A percentile compares a stretch with the other conserved stretches of the same genome.
phyloP scores from a whole-genome alignment of 2,113 vertebrate genomes.

The Poeciliopsis occidentalis region DNA sequence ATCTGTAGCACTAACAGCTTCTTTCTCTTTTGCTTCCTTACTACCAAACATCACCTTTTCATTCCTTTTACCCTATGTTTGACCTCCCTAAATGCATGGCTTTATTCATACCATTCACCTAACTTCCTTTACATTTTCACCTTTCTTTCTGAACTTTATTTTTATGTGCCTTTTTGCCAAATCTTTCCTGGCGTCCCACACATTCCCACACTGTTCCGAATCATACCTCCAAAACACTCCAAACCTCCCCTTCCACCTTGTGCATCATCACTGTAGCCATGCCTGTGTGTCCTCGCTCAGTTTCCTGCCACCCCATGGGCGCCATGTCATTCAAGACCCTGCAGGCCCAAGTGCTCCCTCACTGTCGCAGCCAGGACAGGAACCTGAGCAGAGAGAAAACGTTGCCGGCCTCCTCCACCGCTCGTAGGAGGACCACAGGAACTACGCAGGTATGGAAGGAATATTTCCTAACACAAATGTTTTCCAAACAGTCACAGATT shows the following conservation, averaged over 20 bases:
- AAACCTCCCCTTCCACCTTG: slow-evolving; percentile 60
- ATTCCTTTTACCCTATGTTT: slow-evolving; percentile 26
- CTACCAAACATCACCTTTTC: slow-evolving; percentile 71
- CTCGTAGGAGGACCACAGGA: slow-evolving; percentile 81
- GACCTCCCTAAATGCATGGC: slow-evolving; percentile 21
- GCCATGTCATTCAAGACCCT: slow-evolving; percentile 89
- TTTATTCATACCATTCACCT: slow-evolving; percentile 6
- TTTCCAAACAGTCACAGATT: not conserved
- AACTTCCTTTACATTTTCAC: slow-evolving; percentile 5
- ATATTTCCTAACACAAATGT: not conserved
- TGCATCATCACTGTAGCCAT: slow-evolving; percentile 85
- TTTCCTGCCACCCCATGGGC: slow-evolving; percentile 94
- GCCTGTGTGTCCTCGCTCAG: slow-evolving; percentile 99
- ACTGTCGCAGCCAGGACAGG: slow-evolving; percentile 85
- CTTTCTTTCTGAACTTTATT: slow-evolving; percentile 45
- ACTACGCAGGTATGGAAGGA: slow-evolving; percentile 59
- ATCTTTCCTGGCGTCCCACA: slow-evolving; percentile 19
- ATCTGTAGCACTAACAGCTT: slow-evolving; percentile 80
- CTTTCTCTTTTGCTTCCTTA: slow-evolving; percentile 71
- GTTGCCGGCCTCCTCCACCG: slow-evolving; percentile 72
- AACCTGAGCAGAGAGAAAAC: slow-evolving; percentile 80
- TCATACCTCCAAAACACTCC: slow-evolving; percentile 73
- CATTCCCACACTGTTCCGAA: slow-evolving; percentile 52
- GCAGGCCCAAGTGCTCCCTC: slow-evolving; percentile 80
- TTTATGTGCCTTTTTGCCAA: slow-evolving; percentile 16